Evolutionary conservation across 1,140 invertebrate species (phyloP).

Genomic region (Drosophila cardini): DNA sequence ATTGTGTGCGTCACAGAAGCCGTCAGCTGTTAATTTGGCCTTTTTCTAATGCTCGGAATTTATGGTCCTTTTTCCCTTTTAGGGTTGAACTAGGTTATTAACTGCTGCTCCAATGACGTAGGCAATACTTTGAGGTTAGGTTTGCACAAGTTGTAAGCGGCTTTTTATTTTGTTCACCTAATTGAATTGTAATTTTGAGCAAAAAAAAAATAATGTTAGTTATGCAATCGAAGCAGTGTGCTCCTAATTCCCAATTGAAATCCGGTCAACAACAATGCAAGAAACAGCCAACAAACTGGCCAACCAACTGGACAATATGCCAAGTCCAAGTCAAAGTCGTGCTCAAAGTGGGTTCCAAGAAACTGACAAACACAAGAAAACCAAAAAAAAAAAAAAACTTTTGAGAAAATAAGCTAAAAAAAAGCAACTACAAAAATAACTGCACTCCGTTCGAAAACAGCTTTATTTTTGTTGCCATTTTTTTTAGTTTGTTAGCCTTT

Average conservation of each 20-base stretch:
- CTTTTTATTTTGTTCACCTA: slow-evolving; percentile 5
- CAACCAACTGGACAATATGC: slow-evolving; percentile 42
- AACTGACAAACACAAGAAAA: no score
- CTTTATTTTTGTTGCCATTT: slow-evolving; percentile 43
- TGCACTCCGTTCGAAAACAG: slow-evolving; percentile 7
- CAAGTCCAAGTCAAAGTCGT: slow-evolving; percentile 43
- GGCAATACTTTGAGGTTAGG: not conserved
- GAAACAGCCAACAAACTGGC: slow-evolving; percentile 11
- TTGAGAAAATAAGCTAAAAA: no score
- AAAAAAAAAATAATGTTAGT: slow-evolving; percentile 20
- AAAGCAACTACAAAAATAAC: slow-evolving; percentile 3
- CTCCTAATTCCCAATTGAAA: slow-evolving; percentile 39
- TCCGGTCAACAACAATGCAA: slow-evolving; percentile 38
- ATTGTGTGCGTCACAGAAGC: slow-evolving; percentile 4
- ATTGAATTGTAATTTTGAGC: slow-evolving; percentile 36
- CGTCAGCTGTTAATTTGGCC: slow-evolving; percentile 18
- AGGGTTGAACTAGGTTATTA: not conserved
- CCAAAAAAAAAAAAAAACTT: slow-evolving; percentile 12
- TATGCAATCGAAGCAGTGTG: slow-evolving; percentile 39
- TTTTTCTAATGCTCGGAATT: not conserved
- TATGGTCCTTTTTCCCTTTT: not conserved
- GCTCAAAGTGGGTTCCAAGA: slow-evolving; percentile 17
- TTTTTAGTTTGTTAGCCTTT: not conserved
- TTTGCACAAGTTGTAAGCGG: not conserved
- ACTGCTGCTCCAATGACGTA: slow-evolving; percentile 6